phyloP scores from a whole-genome alignment of 2,113 vertebrate species.

The Gobiocypris rarus region DNA sequence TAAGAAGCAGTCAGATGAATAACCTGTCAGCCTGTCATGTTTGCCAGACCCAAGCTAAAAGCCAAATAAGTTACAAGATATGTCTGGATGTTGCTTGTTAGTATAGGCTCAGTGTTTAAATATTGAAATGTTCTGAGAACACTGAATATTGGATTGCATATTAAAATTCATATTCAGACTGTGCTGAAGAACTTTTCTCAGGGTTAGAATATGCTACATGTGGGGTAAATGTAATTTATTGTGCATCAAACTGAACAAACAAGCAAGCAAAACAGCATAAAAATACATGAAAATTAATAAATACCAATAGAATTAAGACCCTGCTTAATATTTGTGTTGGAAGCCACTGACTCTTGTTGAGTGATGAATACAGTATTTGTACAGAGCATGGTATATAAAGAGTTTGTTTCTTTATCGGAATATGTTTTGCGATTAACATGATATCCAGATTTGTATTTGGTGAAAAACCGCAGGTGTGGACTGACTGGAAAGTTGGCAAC shows the following conservation, averaged over 20 bases:
- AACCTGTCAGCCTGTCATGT: background rate
- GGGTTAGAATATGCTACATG: background rate
- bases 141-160: background rate
- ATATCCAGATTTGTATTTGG: background rate
- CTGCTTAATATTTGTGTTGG: background rate
- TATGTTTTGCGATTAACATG: background rate
- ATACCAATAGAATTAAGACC: background rate
- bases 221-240: too few species aligned
- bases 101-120: background rate
- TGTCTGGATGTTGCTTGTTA: constrained; percentile 12
- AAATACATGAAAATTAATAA: background rate
- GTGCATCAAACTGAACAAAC: constrained; percentile 15
- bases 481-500: background rate
- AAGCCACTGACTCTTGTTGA: background rate
- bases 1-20: background rate
- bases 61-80: background rate
- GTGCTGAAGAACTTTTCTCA: background rate
- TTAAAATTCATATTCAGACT: background rate
- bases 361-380: background rate
- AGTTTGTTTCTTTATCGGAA: background rate
- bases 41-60: background rate
- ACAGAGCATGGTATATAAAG: background rate
- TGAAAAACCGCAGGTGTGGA: background rate
- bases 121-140: background rate
- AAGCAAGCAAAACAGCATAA: background rate